A percentile compares a stretch with the other conserved stretches of the same genome.
These are phyloP conservation scores for Rhagologus leucostigma DNA, from an alignment of 2,113 vertebrate species.

Conservation along the genomic window DNA sequence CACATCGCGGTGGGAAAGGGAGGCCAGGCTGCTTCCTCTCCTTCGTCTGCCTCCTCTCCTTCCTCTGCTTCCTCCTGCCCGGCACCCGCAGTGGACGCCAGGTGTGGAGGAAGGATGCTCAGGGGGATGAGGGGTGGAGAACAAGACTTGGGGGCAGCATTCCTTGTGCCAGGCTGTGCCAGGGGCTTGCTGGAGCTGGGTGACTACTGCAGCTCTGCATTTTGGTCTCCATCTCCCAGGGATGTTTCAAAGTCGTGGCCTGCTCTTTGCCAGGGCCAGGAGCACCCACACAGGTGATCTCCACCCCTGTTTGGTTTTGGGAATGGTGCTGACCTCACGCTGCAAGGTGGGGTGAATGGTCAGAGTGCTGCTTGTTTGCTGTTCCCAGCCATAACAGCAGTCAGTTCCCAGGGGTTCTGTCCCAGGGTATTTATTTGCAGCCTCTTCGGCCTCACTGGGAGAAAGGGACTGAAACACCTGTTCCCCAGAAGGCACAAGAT, in stretches of 20 bases:
- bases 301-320: not conserved
- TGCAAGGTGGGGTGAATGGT: accelerated
- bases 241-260: not conserved
- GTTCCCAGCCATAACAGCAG: not conserved
- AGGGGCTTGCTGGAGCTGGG: not conserved
- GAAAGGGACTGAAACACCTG: not conserved
- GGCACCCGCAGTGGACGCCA: accelerated
- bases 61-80: not conserved
- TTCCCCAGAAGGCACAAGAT: not conserved
- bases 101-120: not conserved
- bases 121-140: not conserved
- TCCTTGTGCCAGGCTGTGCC: accelerated
- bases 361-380: not conserved
- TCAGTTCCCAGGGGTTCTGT: not conserved
- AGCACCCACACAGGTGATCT: accelerated
- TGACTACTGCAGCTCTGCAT: not conserved
- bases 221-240: not conserved
- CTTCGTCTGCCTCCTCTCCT: not conserved
- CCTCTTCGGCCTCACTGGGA: accelerated
- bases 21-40: not conserved
- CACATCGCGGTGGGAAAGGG: not conserved
- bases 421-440: not conserved
- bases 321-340: accelerated
- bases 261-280: not conserved
- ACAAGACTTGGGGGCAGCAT: accelerated